Conservation (phyloP, 2,888 invertebrate genomes). For the Exephanes ischioxanthus region DNA sequence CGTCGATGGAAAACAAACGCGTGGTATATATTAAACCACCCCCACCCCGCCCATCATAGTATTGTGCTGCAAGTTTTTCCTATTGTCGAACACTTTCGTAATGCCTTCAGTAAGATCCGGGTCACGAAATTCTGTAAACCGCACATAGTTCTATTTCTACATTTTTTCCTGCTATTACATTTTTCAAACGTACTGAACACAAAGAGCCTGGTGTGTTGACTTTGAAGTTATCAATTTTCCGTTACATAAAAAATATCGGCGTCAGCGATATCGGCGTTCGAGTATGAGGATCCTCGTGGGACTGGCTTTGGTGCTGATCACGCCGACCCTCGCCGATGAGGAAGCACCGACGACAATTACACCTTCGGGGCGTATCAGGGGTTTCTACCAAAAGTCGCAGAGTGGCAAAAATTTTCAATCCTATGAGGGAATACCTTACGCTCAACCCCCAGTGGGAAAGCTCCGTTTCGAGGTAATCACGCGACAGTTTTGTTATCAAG, state of each 20-base stretch:
- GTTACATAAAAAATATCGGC: neutral
- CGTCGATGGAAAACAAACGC: no score
- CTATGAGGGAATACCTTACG: conserved; percentile 76
- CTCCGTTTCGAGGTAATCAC: conserved; percentile 72
- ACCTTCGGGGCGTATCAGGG: conserved; percentile 71
- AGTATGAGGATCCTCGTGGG: neutral
- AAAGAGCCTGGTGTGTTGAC: no score
- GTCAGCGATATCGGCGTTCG: neutral
- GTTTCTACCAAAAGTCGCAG: conserved; percentile 71
- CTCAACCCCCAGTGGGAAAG: conserved; percentile 72
- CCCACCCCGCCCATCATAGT: no score
- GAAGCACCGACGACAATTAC: conserved; percentile 69
- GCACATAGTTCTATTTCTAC: no score
- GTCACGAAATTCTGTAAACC: no score
- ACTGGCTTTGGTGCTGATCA: neutral
- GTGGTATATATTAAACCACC: no score
- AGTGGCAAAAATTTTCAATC: conserved; percentile 70
- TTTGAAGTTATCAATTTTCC: neutral
- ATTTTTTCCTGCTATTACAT: no score
- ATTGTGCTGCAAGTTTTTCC: no score
- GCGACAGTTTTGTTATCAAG: neutral
- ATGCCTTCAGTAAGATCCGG: no score
- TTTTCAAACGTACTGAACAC: no score
- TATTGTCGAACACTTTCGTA: no score
- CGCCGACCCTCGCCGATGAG: neutral